Evolutionary conservation across 2,797 vertebrate genomes (phyloP), one percentile per base, ranked within the genome.

Genomic region (Gymnoscopelus microlampas): DNA sequence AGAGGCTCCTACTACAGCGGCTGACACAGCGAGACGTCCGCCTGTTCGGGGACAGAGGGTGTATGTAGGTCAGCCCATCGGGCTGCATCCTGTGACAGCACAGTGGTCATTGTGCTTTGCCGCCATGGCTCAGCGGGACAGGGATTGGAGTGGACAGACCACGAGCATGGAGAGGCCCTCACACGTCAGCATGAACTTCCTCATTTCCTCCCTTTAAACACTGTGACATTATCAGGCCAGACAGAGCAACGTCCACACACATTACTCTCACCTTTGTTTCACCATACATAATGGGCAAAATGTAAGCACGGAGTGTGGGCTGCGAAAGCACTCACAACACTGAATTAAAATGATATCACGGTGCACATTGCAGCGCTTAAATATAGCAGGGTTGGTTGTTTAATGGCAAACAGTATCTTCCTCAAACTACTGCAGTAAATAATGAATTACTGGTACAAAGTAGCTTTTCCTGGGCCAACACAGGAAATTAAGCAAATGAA

Each of bases 181-280:
- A 77, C 85, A 86, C 86, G 89, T 88, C 93, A 91, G 91, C 91
- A 83, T 35, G 13, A 86, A 89, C 88, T 68, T 87, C 75, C 80
- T 85, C 77, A 13, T 57, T 76, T 73, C 84, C 71, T 80, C 77
- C 66, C 63, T 82, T 85, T 92, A 88, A 92, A 83, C 83, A 91
- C 92, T 90, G 88, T 97, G 96, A 98, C 48, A 88, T 96, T 96
- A 97, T 96, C 93, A 90, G 83, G 95, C 94, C 89, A 93, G 95
- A 95, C 94, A 91, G 92, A 91, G 92, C 77, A 74, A 92, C 89
- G 96, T 97, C 96, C 87, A 74, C 80, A 88, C 85, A 84, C 92
- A 96, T 97, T 95, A 97, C 90, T 90, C 92, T 97, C 96, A 96
- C 88, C 64, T 73, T 87, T 93, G 85, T 83, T 90, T 81, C 91